Percentiles rank a stretch among this genome's conserved stretches.
Conservation (phyloP, 2,797 vertebrate genomes). For the Antennarius maculatus region DNA sequence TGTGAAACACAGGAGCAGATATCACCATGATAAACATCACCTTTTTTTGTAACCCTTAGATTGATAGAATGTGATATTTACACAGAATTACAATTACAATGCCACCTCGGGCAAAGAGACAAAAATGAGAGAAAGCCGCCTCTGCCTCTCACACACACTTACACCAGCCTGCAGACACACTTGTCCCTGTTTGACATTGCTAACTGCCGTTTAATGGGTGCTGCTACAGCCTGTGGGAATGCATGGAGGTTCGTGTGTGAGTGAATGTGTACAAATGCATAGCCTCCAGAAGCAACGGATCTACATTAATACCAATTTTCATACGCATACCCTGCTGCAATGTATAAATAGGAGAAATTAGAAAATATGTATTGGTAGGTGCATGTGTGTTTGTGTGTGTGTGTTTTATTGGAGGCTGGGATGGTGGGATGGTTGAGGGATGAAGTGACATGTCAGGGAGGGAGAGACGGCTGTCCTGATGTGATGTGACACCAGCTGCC, state of each 20-base stretch:
- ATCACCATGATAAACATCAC: slow-evolving; percentile 26
- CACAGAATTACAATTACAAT: slow-evolving; percentile 63
- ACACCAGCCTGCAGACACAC: slow-evolving; percentile 68
- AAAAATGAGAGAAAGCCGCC: slow-evolving; percentile 43
- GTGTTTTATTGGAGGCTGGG: slow-evolving; percentile 12
- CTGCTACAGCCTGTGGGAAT: slow-evolving; percentile 55
- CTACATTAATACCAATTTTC: slow-evolving; percentile 35
- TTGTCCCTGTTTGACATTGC: slow-evolving; percentile 74
- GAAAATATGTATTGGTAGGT: slow-evolving; percentile 20
- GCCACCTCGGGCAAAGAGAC: slow-evolving; percentile 52
- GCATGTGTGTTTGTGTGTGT: slow-evolving; percentile 18
- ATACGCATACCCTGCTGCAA: slow-evolving; percentile 19
- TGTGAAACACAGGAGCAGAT: slow-evolving; percentile 67
- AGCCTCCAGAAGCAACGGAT: slow-evolving; percentile 46
- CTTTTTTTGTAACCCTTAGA: slow-evolving; percentile 38
- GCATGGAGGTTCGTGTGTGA: slow-evolving; percentile 35
- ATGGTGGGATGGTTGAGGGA: slow-evolving; percentile 47
- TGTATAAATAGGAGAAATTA: slow-evolving; percentile 30
- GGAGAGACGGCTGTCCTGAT: slow-evolving; percentile 70
- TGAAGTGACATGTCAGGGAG: slow-evolving; percentile 69
- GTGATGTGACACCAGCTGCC: slow-evolving; percentile 78
- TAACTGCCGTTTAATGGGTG: slow-evolving; percentile 66
- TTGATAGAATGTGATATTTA: slow-evolving; percentile 53
- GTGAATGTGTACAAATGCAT: slow-evolving; percentile 26
- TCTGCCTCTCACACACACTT: slow-evolving; percentile 48